Percentiles rank a stretch among this genome's conserved stretches.
phyloP scores from a whole-genome alignment of 2,113 vertebrate species.

The Chloropsis hardwickii region DNA sequence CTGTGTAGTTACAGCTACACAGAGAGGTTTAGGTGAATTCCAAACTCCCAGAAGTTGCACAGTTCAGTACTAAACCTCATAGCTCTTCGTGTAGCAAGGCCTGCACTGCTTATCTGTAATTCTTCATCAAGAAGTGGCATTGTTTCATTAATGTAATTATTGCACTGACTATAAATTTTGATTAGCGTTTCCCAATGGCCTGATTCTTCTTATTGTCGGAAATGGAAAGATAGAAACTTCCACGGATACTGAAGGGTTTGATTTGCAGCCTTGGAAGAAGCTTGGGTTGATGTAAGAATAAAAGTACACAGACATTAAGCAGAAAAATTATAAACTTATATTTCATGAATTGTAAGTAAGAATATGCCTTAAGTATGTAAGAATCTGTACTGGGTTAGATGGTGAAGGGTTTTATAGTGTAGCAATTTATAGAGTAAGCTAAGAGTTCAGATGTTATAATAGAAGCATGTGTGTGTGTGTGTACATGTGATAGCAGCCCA shows the following conservation, averaged over 20 bases:
- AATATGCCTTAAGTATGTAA: not conserved
- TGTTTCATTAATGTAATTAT: not conserved
- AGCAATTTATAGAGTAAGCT: no score
- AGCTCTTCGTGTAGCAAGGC: not conserved
- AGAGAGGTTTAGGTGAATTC: not conserved
- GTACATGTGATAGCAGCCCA: not conserved
- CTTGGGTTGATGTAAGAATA: not conserved
- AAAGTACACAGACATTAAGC: not conserved
- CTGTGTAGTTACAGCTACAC: not conserved
- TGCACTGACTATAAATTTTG: not conserved
- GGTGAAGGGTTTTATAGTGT: not conserved
- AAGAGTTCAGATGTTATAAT: not conserved
- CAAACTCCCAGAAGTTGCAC: not conserved
- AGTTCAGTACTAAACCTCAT: not conserved
- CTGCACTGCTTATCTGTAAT: not conserved
- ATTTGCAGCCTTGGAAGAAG: not conserved
- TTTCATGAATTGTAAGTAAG: not conserved
- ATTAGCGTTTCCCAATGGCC: not conserved
- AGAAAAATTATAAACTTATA: not conserved
- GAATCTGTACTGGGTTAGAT: not conserved
- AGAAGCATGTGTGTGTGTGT: not conserved
- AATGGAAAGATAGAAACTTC: not conserved
- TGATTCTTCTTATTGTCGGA: not conserved
- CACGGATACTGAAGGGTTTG: not conserved
- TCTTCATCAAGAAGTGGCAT: not conserved